Conservation (phyloP, 1,140 invertebrate species). For the Acromyrmex heyeri region DNA sequence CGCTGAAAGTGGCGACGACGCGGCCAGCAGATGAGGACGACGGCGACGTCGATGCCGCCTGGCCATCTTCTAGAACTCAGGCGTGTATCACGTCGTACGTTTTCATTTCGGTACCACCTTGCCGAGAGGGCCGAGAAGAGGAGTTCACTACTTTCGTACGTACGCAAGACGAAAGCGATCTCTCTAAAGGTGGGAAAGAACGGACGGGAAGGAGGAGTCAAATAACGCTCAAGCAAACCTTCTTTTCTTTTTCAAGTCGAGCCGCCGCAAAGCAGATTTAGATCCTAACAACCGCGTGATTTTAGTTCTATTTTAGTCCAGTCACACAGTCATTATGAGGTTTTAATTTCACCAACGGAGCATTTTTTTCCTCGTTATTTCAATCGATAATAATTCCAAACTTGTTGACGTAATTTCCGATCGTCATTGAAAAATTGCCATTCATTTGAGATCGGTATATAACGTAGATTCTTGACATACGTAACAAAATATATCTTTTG, state of each 20-base stretch:
- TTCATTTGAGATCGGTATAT: background rate
- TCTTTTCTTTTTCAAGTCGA: constrained; percentile 69
- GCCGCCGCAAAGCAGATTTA: constrained; percentile 56
- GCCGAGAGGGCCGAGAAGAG: constrained; percentile 28
- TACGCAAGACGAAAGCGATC: constrained; percentile 65
- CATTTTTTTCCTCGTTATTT: background rate
- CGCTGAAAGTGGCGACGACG: constrained; percentile 70
- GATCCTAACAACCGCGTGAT: constrained; percentile 5
- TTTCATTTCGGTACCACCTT: constrained; percentile 10
- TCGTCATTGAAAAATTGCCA: background rate
- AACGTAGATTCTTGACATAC: background rate
- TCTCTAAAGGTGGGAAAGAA: constrained; percentile 67
- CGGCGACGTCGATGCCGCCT: constrained; percentile 58
- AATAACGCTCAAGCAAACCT: constrained; percentile 79
- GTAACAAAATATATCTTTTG: constrained; percentile 4
- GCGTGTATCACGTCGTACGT: constrained; percentile 24
- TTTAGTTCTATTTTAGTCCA: constrained; percentile 23
- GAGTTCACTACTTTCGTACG: constrained; percentile 59
- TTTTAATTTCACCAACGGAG: constrained; percentile 4
- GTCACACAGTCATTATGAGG: background rate
- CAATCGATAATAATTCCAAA: background rate
- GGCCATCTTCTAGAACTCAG: constrained; percentile 60
- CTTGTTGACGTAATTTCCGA: background rate
- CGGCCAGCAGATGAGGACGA: constrained; percentile 45
- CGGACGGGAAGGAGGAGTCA: constrained; percentile 78